Conservation (phyloP, 2,888 invertebrate species). For the Entomobrya proxima region DNA sequence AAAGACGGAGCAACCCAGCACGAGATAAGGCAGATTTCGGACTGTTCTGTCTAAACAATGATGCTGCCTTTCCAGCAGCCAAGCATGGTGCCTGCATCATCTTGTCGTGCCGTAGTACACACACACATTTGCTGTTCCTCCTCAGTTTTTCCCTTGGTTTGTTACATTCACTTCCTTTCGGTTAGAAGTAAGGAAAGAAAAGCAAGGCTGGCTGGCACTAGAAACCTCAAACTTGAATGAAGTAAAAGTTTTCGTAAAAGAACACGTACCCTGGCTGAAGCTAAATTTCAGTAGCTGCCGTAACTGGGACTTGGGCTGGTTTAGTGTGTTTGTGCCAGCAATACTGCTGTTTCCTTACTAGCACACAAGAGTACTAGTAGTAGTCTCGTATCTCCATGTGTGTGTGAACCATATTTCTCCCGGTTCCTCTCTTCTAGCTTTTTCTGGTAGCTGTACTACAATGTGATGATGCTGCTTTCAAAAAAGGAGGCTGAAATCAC, state of each 20-base stretch:
- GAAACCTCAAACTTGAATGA: slow-evolving; percentile 31
- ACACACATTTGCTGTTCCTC: neutral
- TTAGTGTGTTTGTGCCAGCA: neutral
- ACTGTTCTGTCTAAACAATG: slow-evolving; percentile 50
- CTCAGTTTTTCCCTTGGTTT: neutral
- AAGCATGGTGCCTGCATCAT: neutral
- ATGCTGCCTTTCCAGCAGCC: slow-evolving; percentile 27
- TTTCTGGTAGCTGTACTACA: neutral
- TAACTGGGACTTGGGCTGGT: neutral
- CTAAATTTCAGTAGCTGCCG: neutral
- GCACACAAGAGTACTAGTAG: slow-evolving; percentile 1
- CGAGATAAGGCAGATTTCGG: slow-evolving; percentile 66
- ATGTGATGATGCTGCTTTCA: neutral
- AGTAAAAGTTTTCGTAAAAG: slow-evolving; percentile 1
- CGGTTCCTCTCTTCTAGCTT: slow-evolving; percentile 35
- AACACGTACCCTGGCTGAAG: neutral
- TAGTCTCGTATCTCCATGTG: neutral
- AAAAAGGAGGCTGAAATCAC: neutral
- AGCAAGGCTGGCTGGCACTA: neutral
- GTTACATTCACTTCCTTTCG: slow-evolving; percentile 25
- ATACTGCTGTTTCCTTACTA: neutral
- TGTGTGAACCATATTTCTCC: slow-evolving; percentile 9
- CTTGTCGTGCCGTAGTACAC: neutral
- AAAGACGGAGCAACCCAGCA: slow-evolving; percentile 54
- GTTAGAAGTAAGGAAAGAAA: neutral